These are phyloP conservation scores for Narcine bancroftii DNA, from an alignment of 2,113 vertebrate genomes.

Conservation along the genomic window DNA sequence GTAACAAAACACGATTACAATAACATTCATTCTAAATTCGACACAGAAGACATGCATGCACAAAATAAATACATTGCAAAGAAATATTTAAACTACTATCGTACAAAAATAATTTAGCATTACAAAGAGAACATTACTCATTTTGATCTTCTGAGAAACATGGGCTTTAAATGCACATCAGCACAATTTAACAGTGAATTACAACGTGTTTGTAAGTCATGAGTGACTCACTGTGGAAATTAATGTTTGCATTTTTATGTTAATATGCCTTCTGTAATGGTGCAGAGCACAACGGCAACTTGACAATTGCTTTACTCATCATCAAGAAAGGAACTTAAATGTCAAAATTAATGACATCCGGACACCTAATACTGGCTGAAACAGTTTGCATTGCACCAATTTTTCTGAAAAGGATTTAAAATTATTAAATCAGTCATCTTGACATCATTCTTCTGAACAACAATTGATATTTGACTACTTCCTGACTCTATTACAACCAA, in stretches of 20 bases:
- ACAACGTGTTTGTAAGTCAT: neutral
- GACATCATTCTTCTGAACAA: neutral
- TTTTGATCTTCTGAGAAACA: too few species aligned
- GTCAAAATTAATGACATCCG: neutral
- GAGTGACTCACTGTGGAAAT: neutral
- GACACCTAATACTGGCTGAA: neutral
- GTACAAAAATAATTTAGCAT: too few species aligned
- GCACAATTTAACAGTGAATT: neutral
- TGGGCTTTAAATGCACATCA: too few species aligned
- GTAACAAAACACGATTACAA: conserved; percentile 7
- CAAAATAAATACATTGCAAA: too few species aligned
- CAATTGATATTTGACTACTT: neutral
- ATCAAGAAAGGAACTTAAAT: conserved; percentile 15
- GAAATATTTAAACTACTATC: too few species aligned
- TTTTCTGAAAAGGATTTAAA: neutral
- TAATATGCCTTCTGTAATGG: neutral
- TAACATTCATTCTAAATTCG: neutral
- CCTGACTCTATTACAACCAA: neutral
- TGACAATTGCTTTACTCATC: neutral
- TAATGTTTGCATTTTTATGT: neutral
- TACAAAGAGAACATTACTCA: too few species aligned
- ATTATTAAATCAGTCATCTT: neutral
- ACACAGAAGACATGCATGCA: too few species aligned
- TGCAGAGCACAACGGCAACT: too few species aligned
- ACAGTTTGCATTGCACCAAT: neutral